These are phyloP conservation scores for Callyntrura sp. DNA, from an alignment of 2,888 invertebrate species.

Conservation along the genomic window DNA sequence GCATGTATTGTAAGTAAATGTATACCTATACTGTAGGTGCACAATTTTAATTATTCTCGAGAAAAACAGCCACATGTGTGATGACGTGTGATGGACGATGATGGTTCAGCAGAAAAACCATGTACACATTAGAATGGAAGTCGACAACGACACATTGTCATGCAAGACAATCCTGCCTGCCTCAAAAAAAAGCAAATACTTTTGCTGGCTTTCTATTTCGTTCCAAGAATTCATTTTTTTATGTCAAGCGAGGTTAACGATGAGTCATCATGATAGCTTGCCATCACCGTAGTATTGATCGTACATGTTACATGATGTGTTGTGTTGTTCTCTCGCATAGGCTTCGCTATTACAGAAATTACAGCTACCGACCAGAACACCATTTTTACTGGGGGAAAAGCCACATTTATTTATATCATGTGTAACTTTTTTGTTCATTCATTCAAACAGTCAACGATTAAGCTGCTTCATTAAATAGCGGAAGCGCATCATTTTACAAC, in stretches of 20 bases:
- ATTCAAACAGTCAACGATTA: slow-evolving; percentile 35
- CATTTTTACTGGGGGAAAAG: slow-evolving; percentile 17
- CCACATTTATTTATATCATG: slow-evolving; percentile 27
- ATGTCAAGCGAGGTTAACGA: slow-evolving; percentile 47
- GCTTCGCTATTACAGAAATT: too few relatives aligned
- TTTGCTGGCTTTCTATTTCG: slow-evolving; percentile 62
- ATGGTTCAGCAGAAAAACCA: slow-evolving; percentile 3
- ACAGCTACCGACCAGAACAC: not conserved
- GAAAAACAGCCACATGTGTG: not conserved
- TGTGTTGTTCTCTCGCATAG: too few relatives aligned
- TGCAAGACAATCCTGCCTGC: not conserved
- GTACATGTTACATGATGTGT: not conserved
- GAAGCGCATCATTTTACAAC: slow-evolving; percentile 32
- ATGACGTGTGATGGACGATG: not conserved
- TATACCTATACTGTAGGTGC: not conserved
- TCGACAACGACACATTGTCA: not conserved
- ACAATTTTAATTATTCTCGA: too few relatives aligned
- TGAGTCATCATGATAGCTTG: not conserved
- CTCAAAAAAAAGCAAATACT: not conserved
- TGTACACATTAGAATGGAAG: not conserved
- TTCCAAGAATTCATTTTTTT: slow-evolving; percentile 67
- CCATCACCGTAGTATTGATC: not conserved
- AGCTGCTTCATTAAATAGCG: slow-evolving; percentile 33
- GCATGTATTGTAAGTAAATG: too few relatives aligned
- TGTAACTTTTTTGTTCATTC: slow-evolving; percentile 2